phyloP scores from a whole-genome alignment of 1,140 invertebrate species.

The Latrodectus geometricus region DNA sequence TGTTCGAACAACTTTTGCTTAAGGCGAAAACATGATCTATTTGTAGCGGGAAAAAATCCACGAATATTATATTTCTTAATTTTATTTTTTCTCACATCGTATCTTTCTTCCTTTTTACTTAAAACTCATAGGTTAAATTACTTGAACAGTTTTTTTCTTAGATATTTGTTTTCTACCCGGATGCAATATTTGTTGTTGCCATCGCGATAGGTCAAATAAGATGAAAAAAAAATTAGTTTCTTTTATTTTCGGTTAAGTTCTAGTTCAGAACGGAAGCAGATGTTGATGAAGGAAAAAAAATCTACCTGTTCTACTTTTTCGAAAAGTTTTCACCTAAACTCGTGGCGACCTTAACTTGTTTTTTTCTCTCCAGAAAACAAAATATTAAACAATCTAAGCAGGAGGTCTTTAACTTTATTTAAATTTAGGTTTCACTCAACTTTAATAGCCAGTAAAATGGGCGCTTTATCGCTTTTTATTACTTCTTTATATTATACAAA shows the following conservation, averaged over 20 bases:
- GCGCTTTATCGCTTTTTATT: too few species aligned
- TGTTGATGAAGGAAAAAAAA: slow-evolving; percentile 21
- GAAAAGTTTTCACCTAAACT: background rate
- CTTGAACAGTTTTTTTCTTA: background rate
- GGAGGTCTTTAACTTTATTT: background rate
- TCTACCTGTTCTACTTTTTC: slow-evolving; percentile 1
- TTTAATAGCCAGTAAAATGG: background rate
- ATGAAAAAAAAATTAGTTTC: background rate
- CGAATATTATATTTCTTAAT: background rate
- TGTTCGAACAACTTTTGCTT: slow-evolving; percentile 20
- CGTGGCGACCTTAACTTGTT: background rate
- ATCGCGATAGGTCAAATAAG: background rate
- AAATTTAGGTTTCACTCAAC: background rate
- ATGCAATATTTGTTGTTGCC: background rate
- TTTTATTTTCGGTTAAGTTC: background rate
- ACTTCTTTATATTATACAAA: too few species aligned
- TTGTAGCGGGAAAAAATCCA: background rate
- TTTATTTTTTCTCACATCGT: background rate
- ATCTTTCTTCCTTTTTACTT: background rate
- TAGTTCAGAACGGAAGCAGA: slow-evolving; percentile 14
- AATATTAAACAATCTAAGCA: background rate
- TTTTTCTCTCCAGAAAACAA: background rate
- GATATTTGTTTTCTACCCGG: background rate
- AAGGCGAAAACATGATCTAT: slow-evolving; percentile 36
- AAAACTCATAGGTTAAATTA: background rate